Evolutionary conservation across 37 sponge, comb jelly and placozoan genomes (phyloP), one percentile per base, ranked within the genome.

Genomic region (Aplysina aerophoba): DNA sequence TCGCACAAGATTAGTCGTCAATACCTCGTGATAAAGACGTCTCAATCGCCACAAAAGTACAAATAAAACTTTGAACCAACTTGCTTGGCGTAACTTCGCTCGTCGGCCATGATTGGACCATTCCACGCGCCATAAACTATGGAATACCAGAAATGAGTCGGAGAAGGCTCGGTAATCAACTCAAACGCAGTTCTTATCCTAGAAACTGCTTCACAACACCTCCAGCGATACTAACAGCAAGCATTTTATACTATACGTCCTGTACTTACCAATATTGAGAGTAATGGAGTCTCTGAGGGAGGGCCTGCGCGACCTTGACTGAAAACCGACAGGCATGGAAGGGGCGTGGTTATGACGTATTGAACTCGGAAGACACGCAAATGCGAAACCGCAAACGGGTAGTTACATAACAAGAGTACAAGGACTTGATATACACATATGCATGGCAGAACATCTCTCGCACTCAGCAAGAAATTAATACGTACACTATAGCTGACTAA

Each of bases 201-300:
- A 30, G 34, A 69, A 69, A 17, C 35, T 31, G 30, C 71, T 44
- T 44, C 50, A 44, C 50, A 44, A 44, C 50, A 8, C 3, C 50
- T 44, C 50, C 50, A 69, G 11, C 28, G 71, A 69, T 12, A 69
- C 4, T n/a, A 69, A 69, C 71, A 31, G 33, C 34, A 27, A 11
- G 50, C 50, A 44, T 44, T 44, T 44, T 44, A 44, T 44, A 44
- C 50, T 44, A 44, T 44, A 3, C 8, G 50, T 44, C 50, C 50
- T 25, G 71, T 69, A 75, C 54, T 75, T 36, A 36, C 34, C 34
- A 30, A 31, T 69, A 31, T 69, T 30, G 34, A 31, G 35, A 69
- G 71, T 75, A 75, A 75, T 75, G 78, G 78, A 75, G 78, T 75
- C 78, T 75, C 54, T 75, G 25, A 41, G 25, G 54, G 78, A 75